Percentiles rank a stretch among this genome's conserved stretches.
Evolutionary conservation across 2,113 vertebrate genomes (phyloP).

Genomic region (Paradisaea rubra): DNA sequence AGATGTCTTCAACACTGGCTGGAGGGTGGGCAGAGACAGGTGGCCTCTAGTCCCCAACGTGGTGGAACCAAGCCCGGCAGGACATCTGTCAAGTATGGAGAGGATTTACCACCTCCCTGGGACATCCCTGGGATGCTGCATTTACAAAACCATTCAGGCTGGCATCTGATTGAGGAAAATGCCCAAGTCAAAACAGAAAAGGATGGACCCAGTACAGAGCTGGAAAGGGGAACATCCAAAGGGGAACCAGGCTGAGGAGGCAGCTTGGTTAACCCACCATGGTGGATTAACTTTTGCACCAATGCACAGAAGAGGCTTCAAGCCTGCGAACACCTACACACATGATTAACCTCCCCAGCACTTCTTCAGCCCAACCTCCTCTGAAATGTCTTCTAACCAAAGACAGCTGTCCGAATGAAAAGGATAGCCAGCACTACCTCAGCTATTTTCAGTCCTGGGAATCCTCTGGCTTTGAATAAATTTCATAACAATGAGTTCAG

Average conservation of each 20-base stretch:
- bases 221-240: background rate
- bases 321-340: background rate
- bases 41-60: background rate
- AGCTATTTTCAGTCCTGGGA: background rate
- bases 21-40: background rate
- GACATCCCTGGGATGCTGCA: fast-evolving
- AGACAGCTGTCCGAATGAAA: background rate
- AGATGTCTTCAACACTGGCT: background rate
- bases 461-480: background rate
- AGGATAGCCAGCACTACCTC: background rate
- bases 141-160: background rate
- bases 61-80: background rate
- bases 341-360: background rate
- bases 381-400: background rate
- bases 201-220: background rate
- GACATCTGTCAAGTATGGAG: background rate
- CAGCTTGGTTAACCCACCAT: background rate
- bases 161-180: background rate
- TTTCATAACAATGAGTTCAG: background rate
- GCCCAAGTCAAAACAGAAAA: background rate
- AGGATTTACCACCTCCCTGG: background rate
- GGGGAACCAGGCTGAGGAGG: background rate
- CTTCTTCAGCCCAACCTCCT: background rate
- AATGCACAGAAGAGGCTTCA: background rate
- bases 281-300: background rate